These are phyloP conservation scores for Staurois parvus DNA, from an alignment of 2,797 vertebrate genomes.

Conservation along the genomic window DNA sequence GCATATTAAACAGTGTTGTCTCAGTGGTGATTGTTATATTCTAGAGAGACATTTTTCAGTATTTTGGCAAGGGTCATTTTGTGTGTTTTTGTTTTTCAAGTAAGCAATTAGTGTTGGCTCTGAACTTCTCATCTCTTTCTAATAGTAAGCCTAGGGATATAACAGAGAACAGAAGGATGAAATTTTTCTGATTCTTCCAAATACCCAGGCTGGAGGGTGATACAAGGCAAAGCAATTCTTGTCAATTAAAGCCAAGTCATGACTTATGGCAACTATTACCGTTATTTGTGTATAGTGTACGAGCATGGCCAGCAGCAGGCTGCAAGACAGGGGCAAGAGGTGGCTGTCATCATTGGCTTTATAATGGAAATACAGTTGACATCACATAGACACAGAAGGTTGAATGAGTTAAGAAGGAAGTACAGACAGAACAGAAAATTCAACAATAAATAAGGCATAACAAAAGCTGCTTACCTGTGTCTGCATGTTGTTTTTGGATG, in stretches of 20 bases:
- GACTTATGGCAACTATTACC: conserved; percentile 60
- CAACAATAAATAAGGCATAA: neutral
- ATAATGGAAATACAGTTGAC: conserved; percentile 24
- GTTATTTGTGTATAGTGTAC: conserved; percentile 58
- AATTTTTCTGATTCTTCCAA: conserved; percentile 48
- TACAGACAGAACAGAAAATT: neutral
- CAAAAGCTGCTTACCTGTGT: neutral
- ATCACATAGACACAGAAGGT: neutral
- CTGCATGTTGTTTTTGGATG: neutral
- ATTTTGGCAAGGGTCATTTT: conserved; percentile 42
- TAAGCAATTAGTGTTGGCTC: conserved; percentile 59
- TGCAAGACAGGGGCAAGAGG: conserved; percentile 40
- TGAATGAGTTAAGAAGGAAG: neutral
- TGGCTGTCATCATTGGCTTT: conserved; percentile 29
- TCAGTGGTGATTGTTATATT: conserved; percentile 20
- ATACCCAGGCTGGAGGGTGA: conserved; percentile 50
- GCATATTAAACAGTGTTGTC: conserved; percentile 23
- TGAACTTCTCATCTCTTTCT: conserved; percentile 50
- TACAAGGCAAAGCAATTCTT: conserved; percentile 54
- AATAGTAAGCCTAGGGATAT: conserved; percentile 60
- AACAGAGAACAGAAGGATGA: conserved; percentile 50
- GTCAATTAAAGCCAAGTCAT: conserved; percentile 59
- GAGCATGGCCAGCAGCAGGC: conserved; percentile 51
- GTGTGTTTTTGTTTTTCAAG: conserved; percentile 46
- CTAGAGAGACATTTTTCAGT: neutral